Percentiles rank a stretch among this genome's conserved stretches.
These are phyloP conservation scores for Falco novaeseelandiae DNA, from an alignment of 2,797 vertebrate genomes.

Conservation along the genomic window DNA sequence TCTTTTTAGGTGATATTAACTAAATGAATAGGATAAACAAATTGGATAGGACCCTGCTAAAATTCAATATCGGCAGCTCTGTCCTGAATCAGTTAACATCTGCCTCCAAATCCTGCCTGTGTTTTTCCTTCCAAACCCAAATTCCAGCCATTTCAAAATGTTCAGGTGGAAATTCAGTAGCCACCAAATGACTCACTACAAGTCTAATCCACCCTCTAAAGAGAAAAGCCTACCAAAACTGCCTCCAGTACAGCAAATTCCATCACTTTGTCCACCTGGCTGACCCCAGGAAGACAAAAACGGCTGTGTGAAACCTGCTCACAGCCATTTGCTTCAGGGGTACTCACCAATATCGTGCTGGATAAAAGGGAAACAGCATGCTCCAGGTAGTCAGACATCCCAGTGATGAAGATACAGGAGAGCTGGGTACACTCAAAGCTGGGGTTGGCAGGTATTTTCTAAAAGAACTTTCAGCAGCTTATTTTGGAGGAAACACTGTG, in stretches of 20 bases:
- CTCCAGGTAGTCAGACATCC: neutral
- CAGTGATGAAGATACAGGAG: neutral
- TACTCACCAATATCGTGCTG: neutral
- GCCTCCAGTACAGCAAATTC: neutral
- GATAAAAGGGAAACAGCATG: neutral
- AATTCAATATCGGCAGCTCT: neutral
- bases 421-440: neutral
- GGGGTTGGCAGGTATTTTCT: neutral
- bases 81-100: neutral
- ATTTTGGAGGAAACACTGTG: neutral
- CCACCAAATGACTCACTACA: neutral
- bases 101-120: neutral
- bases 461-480: neutral
- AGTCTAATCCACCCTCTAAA: neutral
- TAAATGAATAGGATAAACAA: neutral
- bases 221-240: neutral
- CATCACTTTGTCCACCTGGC: neutral
- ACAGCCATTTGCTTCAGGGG: accelerated
- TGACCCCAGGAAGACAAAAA: neutral
- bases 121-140: neutral
- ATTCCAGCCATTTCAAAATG: neutral
- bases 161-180: neutral
- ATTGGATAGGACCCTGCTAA: neutral
- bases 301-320: neutral
- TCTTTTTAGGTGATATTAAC: neutral